Evolutionary conservation across 2,888 invertebrate genomes (phyloP), one percentile per base, ranked within the genome.

Genomic region (Pristionchus exspectatus): DNA sequence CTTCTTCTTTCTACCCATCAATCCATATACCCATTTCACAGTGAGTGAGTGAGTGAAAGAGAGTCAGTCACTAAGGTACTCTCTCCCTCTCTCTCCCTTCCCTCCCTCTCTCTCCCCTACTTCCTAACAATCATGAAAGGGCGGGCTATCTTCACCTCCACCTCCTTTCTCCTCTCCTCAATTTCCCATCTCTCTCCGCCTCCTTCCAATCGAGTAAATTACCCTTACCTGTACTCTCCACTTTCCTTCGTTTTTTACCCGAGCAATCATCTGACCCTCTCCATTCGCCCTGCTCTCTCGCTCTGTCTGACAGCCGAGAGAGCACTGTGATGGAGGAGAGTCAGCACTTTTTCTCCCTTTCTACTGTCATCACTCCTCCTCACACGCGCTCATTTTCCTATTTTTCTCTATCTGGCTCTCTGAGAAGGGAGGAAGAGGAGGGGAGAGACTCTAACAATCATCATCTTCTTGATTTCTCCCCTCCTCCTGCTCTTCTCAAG

Each of bases 51-150:
- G 74, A 74, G 33, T 33, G 72, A 72, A 33, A 72, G 81, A 50
- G 74, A 44, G 74, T 33, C 50, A 81, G 50, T 81, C 81, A 81
- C 81, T 81, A 81, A 81, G 81, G 81, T 81, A 81, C 44, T 81
- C 44, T 14, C 50, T 21, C n/a, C 12, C 50, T n/a, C 38, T 38
- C 38, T 38, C 50, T 10, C 9, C 72, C 30, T n/a, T 3, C 63
- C 24, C n/a, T n/a, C 21, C 56, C 21, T 33, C 18, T 16, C 30
- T 33, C 33, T 18, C 72, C 72, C 14, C 81, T 77, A 81, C 81
- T 81, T 81, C 81, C 81, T 81, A 81, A 81, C 81, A 81, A 81
- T 81, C 81, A 81, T 81, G 81, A 81, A 81, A 81, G 81, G 81
- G 81, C 81, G 81, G 81, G n/a, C 81, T 81, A 81, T 81, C 81